phyloP scores from a whole-genome alignment of 1,140 invertebrate genomes.

The Caenorhabditis inopinata region DNA sequence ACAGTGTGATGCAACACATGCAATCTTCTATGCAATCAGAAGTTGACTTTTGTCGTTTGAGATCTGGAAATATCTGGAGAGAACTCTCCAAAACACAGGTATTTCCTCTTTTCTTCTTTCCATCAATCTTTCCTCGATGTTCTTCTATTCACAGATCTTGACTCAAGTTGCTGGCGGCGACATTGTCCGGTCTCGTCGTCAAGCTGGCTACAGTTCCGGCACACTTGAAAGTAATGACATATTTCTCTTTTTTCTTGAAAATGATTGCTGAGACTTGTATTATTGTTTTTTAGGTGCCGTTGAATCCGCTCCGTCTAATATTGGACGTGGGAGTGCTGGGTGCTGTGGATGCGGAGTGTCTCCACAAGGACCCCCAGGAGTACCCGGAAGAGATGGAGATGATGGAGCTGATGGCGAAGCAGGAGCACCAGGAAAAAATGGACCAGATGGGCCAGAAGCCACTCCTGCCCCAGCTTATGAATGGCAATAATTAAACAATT shows the following conservation, averaged over 20 bases:
- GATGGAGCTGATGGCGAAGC: slow-evolving; percentile 47
- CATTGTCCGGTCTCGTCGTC: slow-evolving; percentile 24
- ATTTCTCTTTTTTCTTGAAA: neutral
- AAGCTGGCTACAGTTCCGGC: slow-evolving; percentile 37
- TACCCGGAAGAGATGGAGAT: slow-evolving; percentile 49
- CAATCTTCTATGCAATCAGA: slow-evolving; percentile 2
- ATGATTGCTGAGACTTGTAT: neutral
- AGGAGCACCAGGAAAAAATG: slow-evolving; percentile 43
- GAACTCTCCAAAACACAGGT: slow-evolving; percentile 13
- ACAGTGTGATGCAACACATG: slow-evolving; percentile 21
- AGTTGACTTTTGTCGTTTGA: slow-evolving; percentile 16
- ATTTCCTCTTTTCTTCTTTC: neutral
- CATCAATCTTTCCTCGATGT: too few relatives aligned
- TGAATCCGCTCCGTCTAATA: slow-evolving; percentile 14
- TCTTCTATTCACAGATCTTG: too few relatives aligned
- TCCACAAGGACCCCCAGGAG: slow-evolving; percentile 46
- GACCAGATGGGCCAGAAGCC: slow-evolving; percentile 42
- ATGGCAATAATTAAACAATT: neutral
- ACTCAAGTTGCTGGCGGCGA: slow-evolving; percentile 20
- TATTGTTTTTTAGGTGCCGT: neutral
- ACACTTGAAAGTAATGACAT: slow-evolving; percentile 25
- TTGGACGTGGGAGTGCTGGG: neutral
- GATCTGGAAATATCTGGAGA: slow-evolving; percentile 11
- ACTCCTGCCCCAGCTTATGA: slow-evolving; percentile 42
- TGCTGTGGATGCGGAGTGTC: slow-evolving; percentile 28